Conservation (phyloP, 2,888 invertebrate species). For the Eilema griseolum region DNA sequence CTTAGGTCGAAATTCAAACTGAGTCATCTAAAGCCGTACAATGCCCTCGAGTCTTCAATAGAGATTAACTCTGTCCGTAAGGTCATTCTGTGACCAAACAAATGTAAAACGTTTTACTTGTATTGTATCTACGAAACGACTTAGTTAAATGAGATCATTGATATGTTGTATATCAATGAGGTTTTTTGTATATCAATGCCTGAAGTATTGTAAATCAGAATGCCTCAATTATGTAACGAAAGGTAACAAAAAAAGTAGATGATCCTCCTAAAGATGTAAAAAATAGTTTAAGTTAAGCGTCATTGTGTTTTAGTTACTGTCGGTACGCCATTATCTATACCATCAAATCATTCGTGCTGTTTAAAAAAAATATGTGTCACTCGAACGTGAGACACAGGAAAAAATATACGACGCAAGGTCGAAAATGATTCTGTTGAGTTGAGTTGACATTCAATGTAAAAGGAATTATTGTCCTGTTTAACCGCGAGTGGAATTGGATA, state of each 20-base stretch:
- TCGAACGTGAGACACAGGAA: conserved; percentile 13
- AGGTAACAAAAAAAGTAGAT: no score
- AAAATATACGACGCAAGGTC: conserved; percentile 16
- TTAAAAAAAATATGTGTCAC: neutral
- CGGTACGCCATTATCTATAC: neutral
- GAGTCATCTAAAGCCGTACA: conserved; percentile 14
- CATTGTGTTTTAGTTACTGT: neutral
- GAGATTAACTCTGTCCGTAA: conserved; percentile 1
- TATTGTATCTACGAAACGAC: neutral
- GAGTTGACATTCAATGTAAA: neutral
- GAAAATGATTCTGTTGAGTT: neutral
- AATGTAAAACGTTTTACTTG: conserved; percentile 3
- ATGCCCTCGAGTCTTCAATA: conserved; percentile 11
- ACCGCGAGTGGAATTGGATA: neutral
- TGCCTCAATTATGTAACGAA: no score
- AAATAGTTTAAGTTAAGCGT: neutral
- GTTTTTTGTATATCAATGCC: no score
- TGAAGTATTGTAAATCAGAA: no score
- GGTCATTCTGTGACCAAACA: neutral
- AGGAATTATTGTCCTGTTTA: neutral
- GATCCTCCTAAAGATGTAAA: neutral
- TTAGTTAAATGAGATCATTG: conserved; percentile 2
- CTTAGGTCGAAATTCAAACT: conserved; percentile 4
- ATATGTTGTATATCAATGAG: neutral
- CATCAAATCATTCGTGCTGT: neutral